Conservation (phyloP, 2,888 invertebrate species). For the Allacma fusca region DNA sequence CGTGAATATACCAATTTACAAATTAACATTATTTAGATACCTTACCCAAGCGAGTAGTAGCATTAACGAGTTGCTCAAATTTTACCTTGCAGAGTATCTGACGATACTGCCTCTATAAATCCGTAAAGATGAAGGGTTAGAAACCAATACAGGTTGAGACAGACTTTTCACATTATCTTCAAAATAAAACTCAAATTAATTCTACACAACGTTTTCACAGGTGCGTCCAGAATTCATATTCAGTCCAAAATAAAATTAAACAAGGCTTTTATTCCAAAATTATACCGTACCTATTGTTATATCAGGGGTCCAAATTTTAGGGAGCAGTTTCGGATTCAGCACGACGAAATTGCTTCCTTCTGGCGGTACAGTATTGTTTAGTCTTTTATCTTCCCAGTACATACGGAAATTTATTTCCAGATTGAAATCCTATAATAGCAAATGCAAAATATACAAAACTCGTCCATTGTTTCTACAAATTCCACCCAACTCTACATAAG, state of each 20-base stretch:
- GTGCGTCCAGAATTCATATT: no score
- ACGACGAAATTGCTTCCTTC: constrained; percentile 19
- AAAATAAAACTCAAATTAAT: neutral
- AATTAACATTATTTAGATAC: no score
- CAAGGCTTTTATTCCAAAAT: no score
- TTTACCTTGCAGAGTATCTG: constrained; percentile 44
- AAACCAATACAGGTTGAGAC: constrained; percentile 35
- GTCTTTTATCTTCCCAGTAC: constrained; percentile 45
- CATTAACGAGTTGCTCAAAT: no score
- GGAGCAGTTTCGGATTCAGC: constrained; percentile 25
- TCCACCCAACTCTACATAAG: no score
- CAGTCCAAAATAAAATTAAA: no score
- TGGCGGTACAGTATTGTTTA: constrained; percentile 10
- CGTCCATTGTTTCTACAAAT: no score
- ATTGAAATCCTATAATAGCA: no score
- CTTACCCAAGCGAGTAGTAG: no score
- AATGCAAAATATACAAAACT: no score
- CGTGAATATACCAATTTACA: no score
- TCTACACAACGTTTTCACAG: neutral
- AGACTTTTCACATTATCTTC: constrained; percentile 46
- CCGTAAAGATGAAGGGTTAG: constrained; percentile 42
- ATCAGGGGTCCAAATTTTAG: constrained; percentile 46
- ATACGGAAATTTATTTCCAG: constrained; percentile 49
- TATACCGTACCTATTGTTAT: constrained; percentile 36
- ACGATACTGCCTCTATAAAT: constrained; percentile 38